These are phyloP conservation scores for Ylistrum balloti DNA, from an alignment of 1,140 invertebrate genomes.

Conservation along the genomic window DNA sequence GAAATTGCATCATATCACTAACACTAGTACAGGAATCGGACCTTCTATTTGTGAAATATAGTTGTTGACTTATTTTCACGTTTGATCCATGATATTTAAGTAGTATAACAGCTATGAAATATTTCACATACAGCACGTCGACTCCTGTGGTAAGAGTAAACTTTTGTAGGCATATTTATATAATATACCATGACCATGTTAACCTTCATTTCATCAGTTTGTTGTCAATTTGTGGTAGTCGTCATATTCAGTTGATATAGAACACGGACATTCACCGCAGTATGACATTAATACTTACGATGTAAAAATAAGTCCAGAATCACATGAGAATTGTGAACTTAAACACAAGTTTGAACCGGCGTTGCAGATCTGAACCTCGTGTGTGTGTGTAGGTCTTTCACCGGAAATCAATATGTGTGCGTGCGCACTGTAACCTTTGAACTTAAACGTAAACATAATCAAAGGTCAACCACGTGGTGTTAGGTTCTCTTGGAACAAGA, in stretches of 20 bases:
- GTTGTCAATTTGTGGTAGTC: too few species aligned
- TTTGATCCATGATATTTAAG: too few species aligned
- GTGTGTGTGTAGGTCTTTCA: background rate
- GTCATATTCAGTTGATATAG: background rate
- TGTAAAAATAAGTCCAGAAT: background rate
- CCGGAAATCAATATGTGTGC: background rate
- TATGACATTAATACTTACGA: background rate
- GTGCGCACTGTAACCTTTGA: constrained; percentile 15
- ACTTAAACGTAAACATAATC: background rate
- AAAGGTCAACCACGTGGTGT: background rate
- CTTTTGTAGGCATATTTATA: too few species aligned
- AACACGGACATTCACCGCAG: background rate
- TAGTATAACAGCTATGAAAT: too few species aligned
- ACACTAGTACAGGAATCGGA: too few species aligned
- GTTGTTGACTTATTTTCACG: too few species aligned
- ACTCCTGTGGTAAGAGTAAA: too few species aligned
- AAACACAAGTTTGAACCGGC: background rate
- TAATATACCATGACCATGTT: too few species aligned
- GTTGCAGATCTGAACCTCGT: background rate
- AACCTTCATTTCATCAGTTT: too few species aligned
- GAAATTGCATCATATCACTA: too few species aligned
- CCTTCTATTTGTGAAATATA: too few species aligned
- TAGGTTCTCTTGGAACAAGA: background rate
- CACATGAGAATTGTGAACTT: background rate
- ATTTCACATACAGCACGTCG: too few species aligned